A percentile compares a stretch with the other conserved stretches of the same genome.
phyloP scores from a whole-genome alignment of 2,888 invertebrate genomes.

The Eupithecia tripunctaria region DNA sequence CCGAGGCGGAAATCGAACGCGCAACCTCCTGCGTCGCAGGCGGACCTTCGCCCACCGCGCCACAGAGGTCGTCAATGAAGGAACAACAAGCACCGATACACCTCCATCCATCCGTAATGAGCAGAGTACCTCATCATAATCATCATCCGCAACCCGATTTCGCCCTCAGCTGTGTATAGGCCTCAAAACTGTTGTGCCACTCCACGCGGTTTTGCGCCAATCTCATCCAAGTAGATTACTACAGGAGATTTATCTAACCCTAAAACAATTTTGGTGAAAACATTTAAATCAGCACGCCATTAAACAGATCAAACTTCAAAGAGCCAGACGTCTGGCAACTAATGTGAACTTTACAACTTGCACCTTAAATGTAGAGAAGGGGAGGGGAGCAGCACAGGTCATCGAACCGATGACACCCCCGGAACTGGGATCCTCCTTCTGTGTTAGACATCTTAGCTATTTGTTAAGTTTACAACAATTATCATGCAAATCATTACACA shows the following conservation, averaged over 20 bases:
- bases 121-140: background rate
- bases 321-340: slow-evolving; percentile 31
- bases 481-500: background rate
- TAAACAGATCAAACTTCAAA: slow-evolving; percentile 24
- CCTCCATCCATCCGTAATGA: background rate
- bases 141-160: no score
- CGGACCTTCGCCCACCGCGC: no score
- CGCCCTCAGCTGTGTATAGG: no score
- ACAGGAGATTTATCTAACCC: background rate
- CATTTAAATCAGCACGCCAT: slow-evolving; percentile 21
- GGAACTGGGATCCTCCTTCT: slow-evolving; percentile 14
- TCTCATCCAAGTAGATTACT: no score
- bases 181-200: no score
- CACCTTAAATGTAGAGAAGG: slow-evolving; percentile 54
- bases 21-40: no score
- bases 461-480: background rate
- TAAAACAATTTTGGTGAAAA: background rate
- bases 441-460: background rate
- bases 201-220: no score
- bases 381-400: slow-evolving; percentile 57
- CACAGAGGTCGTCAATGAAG: no score
- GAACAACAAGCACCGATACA: background rate
- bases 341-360: slow-evolving; percentile 28
- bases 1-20: no score
- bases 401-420: slow-evolving; percentile 44